Evolutionary conservation across 92 coral and sea anemone genomes (phyloP), one percentile per base, ranked within the genome.

Genomic region (Phenganax subtilis): DNA sequence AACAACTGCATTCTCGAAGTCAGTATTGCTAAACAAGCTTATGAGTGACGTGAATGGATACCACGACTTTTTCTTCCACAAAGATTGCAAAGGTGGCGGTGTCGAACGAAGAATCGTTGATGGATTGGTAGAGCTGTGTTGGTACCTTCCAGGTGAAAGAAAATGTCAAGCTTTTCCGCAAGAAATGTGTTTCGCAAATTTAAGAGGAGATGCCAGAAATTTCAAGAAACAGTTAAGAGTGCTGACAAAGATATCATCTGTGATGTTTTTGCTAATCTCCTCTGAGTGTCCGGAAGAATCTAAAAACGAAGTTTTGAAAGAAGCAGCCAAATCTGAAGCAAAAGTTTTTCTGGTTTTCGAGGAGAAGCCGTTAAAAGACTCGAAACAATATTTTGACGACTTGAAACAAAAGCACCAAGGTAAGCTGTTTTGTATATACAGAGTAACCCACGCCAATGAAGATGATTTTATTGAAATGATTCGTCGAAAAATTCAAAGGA

Each of bases 41-140:
- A 76, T 76, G 14, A 76, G 81, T 76, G 81, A 76, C 70, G 70
- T 76, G 29, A 76, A 76, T 64, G 70, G 81, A 25, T 59, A 76
- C 44, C 81, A 59, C 44, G 81, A 76, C 29, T 76, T 76, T 69
- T 76, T 76, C 54, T 76, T 76, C 81, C 81, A 76, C 81, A 76
- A 76, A 76, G 70, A 76, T 76, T 76, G 81, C 81, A 76, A 30
- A 76, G 81, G 81, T 12, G 81, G 81, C 15, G 81, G 81, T 3
- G 64, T 31, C 27, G 57, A 76, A 59, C 81, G 81, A 61, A 31
- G 16, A 44, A 76, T 76, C 59, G 81, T 76, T 9, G 81, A 76
- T 59, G 81, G 81, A 76, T 28, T 76, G 54, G 81, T 76, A 51
- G 81, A 76, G 71, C 20, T 76, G 69, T 58, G 81, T 76, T 76